Evolutionary conservation across 2,797 vertebrate genomes (phyloP).

Genomic region (Peromyscus nudipes): DNA sequence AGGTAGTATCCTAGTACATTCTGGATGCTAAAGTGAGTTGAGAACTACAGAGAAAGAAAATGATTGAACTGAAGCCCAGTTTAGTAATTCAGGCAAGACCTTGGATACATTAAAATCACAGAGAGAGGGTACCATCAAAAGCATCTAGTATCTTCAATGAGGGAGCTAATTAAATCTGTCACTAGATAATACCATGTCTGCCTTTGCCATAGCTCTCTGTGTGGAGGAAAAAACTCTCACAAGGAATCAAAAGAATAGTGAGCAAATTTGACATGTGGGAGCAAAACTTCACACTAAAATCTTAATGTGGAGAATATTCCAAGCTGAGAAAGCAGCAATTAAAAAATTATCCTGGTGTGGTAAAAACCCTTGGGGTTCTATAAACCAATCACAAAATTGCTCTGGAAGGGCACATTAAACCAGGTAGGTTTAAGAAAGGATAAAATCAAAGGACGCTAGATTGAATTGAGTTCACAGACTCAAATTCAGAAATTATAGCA

Average conservation of each 20-base stretch:
- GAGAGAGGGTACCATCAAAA: background rate
- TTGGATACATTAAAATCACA: background rate
- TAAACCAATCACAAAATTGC: conserved; percentile 53
- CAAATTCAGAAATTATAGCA: conserved; percentile 37
- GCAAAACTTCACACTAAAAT: conserved; percentile 15
- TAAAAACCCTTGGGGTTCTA: background rate
- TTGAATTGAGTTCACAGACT: conserved; percentile 39
- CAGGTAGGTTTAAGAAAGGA: background rate
- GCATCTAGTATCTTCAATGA: background rate
- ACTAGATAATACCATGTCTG: conserved; percentile 26
- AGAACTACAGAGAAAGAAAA: background rate
- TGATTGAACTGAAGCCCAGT: background rate
- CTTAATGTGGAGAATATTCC: background rate
- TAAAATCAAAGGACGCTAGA: conserved; percentile 45
- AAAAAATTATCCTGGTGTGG: conserved; percentile 67
- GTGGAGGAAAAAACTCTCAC: background rate
- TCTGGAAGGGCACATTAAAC: conserved; percentile 49
- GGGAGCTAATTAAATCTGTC: conserved; percentile 49
- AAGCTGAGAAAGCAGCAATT: conserved; percentile 72
- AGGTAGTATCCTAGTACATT: background rate
- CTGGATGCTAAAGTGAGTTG: background rate
- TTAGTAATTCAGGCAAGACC: background rate
- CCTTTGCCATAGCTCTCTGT: background rate
- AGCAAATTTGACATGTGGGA: background rate
- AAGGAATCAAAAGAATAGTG: conserved; percentile 45